phyloP scores from a whole-genome alignment of 2,888 invertebrate genomes.

The Hecatera dysodea region DNA sequence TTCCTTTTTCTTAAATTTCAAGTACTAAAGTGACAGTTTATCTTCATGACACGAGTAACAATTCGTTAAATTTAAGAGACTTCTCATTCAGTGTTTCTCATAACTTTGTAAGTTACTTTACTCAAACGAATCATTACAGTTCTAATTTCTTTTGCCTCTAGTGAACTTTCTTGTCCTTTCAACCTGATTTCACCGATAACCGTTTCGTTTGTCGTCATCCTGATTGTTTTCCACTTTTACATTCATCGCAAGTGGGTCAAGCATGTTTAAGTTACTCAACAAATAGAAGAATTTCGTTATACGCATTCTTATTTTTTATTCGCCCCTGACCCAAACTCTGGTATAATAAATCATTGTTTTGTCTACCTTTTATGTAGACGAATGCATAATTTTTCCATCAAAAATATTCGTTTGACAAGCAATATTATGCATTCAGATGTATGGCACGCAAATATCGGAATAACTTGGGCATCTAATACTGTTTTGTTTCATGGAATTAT shows the following conservation, averaged over 20 bases:
- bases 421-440: slow-evolving; percentile 59
- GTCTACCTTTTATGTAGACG: slow-evolving; percentile 37
- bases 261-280: neutral
- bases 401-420: slow-evolving; percentile 49
- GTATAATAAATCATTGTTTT: slow-evolving; percentile 54
- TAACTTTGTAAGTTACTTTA: neutral
- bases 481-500: slow-evolving; percentile 25
- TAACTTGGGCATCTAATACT: slow-evolving; percentile 30
- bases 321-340: slow-evolving; percentile 43
- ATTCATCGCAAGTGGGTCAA: slow-evolving; percentile 34
- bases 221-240: slow-evolving; percentile 15
- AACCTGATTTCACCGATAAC: neutral
- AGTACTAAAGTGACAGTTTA: neutral
- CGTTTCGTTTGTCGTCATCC: slow-evolving; percentile 17
- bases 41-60: neutral
- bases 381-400: slow-evolving; percentile 62
- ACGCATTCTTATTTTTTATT: slow-evolving; percentile 31
- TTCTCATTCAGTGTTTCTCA: neutral
- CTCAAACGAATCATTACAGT: neutral
- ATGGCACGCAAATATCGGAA: slow-evolving; percentile 50
- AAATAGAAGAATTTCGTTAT: slow-evolving; percentile 16
- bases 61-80: too few species aligned
- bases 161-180: neutral
- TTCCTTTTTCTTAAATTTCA: neutral
- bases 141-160: neutral